Conservation (phyloP, 1,140 invertebrate genomes). For the Adelges cooleyi region DNA sequence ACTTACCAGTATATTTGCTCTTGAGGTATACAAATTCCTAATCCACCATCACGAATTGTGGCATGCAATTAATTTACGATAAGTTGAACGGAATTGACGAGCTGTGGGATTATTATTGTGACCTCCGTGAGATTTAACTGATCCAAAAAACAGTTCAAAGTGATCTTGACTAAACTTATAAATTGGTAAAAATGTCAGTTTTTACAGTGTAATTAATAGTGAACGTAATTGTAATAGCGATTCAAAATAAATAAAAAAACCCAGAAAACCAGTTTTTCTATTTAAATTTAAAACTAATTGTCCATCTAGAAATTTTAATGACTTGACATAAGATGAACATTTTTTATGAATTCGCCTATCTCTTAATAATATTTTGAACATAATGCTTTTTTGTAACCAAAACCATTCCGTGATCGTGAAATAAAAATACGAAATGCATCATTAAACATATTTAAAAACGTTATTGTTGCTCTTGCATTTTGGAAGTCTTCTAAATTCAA, state of each 20-base stretch:
- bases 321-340: not conserved
- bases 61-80: conserved; percentile 25
- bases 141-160: conserved; percentile 32
- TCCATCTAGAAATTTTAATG: conserved; percentile 3
- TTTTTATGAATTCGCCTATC: not conserved
- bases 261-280: conserved; percentile 11
- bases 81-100: conserved; percentile 6
- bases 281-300: conserved; percentile 1
- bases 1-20: conserved; percentile 7
- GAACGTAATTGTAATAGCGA: too few relatives aligned
- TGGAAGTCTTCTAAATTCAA: conserved; percentile 3
- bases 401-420: too few relatives aligned
- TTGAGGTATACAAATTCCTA: conserved; percentile 21
- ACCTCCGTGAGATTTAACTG: conserved; percentile 29
- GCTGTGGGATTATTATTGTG: conserved; percentile 30
- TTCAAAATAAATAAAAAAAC: not conserved
- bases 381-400: not conserved
- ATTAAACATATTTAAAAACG: not conserved
- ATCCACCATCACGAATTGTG: conserved; percentile 13
- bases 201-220: not conserved
- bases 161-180: conserved; percentile 33
- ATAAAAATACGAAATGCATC: too few relatives aligned
- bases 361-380: not conserved
- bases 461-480: not conserved
- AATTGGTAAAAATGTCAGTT: conserved; percentile 25